Percentiles rank a stretch among this genome's conserved stretches.
These are phyloP conservation scores for Xanthia icteritia DNA, from an alignment of 2,888 invertebrate genomes.

Conservation along the genomic window DNA sequence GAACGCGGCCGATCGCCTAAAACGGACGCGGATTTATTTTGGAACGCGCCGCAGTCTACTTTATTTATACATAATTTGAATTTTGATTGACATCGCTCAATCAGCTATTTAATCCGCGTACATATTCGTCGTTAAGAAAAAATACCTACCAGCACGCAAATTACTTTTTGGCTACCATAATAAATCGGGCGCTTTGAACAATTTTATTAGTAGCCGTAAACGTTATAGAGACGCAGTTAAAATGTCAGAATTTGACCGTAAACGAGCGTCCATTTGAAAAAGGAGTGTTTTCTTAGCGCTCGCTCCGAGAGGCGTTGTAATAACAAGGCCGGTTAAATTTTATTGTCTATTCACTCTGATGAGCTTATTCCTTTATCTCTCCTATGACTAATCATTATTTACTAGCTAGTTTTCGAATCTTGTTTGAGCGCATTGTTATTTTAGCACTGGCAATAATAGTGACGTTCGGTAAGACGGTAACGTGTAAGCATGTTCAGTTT, in stretches of 20 bases:
- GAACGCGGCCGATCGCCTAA: slow-evolving; percentile 74
- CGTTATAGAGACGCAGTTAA: slow-evolving; percentile 86
- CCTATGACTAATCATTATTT: slow-evolving; percentile 86
- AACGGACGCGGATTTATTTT: slow-evolving; percentile 73
- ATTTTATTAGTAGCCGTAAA: slow-evolving; percentile 87
- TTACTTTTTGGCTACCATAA: slow-evolving; percentile 79
- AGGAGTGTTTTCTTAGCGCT: slow-evolving; percentile 88
- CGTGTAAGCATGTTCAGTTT: slow-evolving; percentile 77
- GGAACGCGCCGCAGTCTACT: slow-evolving; percentile 68
- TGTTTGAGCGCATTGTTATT: slow-evolving; percentile 80
- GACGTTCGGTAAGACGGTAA: slow-evolving; percentile 24
- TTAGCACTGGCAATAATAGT: slow-evolving; percentile 78
- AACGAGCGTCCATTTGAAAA: slow-evolving; percentile 86
- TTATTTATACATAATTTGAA: slow-evolving; percentile 75
- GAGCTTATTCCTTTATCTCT: slow-evolving; percentile 85
- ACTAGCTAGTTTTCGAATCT: slow-evolving; percentile 70
- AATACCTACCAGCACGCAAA: slow-evolving; percentile 73
- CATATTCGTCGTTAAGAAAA: slow-evolving; percentile 68
- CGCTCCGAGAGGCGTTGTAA: slow-evolving; percentile 78
- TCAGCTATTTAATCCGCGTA: slow-evolving; percentile 69
- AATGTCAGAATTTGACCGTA: slow-evolving; percentile 88
- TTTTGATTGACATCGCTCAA: slow-evolving; percentile 80
- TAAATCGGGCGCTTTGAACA: slow-evolving; percentile 86
- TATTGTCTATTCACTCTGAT: slow-evolving; percentile 88
- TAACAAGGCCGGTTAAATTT: slow-evolving; percentile 83